Evolutionary conservation across 1,140 invertebrate genomes (phyloP).

Genomic region (Arion vulgaris): DNA sequence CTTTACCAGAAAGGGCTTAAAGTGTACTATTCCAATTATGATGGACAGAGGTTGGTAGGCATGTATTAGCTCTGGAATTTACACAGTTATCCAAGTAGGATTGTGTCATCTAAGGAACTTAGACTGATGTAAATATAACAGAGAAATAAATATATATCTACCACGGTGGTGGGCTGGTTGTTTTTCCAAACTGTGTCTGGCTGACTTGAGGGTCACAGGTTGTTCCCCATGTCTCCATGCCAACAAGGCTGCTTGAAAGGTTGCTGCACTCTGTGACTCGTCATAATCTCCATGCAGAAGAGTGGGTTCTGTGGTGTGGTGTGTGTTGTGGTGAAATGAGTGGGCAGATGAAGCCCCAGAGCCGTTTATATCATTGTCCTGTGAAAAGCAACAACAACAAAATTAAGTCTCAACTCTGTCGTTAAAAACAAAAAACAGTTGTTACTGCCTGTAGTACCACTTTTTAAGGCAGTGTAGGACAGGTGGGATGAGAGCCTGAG

Average conservation of each 20-base stretch:
- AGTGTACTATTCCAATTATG: no score
- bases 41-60: no score
- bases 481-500: no score
- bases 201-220: not conserved
- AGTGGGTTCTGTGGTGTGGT: conserved; percentile 32
- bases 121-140: no score
- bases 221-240: conserved; percentile 64
- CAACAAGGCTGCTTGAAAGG: conserved; percentile 69
- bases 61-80: no score
- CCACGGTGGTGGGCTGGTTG: conserved; percentile 22
- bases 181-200: not conserved
- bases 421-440: not conserved
- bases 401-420: not conserved
- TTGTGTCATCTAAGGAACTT: no score
- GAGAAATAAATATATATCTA: no score
- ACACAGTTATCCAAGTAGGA: no score
- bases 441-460: not conserved
- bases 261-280: conserved; percentile 69
- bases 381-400: not conserved
- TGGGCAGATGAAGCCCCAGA: not conserved
- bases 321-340: not conserved
- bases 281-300: conserved; percentile 66
- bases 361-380: not conserved
- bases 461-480: no score
- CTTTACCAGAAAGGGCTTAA: no score